These are phyloP conservation scores for Nixonia krombeini DNA, from an alignment of 1,140 invertebrate species.

Conservation along the genomic window DNA sequence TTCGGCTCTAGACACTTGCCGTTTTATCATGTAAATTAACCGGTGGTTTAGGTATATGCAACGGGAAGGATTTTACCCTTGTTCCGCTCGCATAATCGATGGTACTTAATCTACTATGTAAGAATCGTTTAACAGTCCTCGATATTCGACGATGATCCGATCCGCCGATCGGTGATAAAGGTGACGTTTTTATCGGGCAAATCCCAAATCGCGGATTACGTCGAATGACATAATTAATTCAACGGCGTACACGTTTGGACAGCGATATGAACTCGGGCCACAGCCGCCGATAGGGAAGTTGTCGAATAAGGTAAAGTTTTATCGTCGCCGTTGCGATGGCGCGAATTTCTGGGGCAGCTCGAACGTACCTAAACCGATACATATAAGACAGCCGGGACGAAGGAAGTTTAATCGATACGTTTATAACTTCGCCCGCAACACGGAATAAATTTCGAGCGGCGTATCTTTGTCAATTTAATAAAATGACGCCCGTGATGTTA, in stretches of 20 bases:
- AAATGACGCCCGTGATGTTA: conserved; percentile 6
- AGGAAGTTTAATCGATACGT: conserved; percentile 49
- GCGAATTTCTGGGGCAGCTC: conserved; percentile 39
- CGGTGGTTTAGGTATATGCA: conserved; percentile 8
- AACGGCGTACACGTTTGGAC: no score
- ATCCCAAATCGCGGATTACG: no score
- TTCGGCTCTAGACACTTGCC: conserved; percentile 17
- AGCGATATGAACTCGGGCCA: no score
- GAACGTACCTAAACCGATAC: conserved; percentile 39
- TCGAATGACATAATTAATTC: no score
- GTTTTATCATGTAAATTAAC: conserved; percentile 42
- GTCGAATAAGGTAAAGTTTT: conserved; percentile 47
- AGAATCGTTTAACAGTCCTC: conserved; percentile 3
- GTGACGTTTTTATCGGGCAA: no score
- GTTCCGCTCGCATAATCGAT: conserved; percentile 16
- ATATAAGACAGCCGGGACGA: conserved; percentile 37
- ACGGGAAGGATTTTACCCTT: neutral
- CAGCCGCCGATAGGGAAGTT: conserved; percentile 39
- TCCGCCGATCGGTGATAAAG: no score
- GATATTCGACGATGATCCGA: no score
- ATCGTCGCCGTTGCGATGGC: conserved; percentile 38
- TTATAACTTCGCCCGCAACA: conserved; percentile 37
- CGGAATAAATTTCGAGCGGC: conserved; percentile 38
- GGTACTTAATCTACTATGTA: conserved; percentile 11
- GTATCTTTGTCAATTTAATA: conserved; percentile 38